Conservation (phyloP, 2,113 vertebrate genomes). For the Coregonus clupeaformis region DNA sequence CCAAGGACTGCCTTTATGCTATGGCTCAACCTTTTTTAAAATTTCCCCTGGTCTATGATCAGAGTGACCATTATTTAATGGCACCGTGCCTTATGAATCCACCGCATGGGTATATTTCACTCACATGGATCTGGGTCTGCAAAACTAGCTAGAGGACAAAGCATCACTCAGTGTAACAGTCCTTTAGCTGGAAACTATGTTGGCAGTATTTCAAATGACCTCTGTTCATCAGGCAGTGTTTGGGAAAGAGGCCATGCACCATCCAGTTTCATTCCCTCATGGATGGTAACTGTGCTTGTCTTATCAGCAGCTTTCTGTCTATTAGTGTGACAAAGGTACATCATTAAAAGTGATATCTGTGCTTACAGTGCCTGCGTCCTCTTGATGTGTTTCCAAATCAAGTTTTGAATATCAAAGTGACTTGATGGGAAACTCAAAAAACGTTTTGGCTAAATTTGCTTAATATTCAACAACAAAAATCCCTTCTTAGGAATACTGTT, state of each 20-base stretch:
- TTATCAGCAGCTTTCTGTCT: not conserved
- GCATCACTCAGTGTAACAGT: slow-evolving; percentile 1
- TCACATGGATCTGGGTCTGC: not conserved
- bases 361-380: not conserved
- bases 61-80: slow-evolving; percentile 14
- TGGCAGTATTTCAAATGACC: not conserved
- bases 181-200: not conserved
- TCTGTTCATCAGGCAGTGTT: not conserved
- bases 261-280: not conserved
- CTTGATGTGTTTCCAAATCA: slow-evolving; percentile 1
- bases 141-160: slow-evolving; percentile 6
- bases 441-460: not conserved
- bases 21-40: slow-evolving; percentile 11
- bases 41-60: slow-evolving; percentile 14
- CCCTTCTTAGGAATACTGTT: too few species aligned
- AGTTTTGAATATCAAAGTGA: not conserved
- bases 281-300: not conserved
- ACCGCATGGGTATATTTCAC: slow-evolving; percentile 8
- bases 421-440: not conserved
- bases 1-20: slow-evolving; percentile 26
- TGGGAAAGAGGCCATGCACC: not conserved
- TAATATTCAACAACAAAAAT: too few species aligned
- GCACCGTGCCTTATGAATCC: slow-evolving; percentile 12
- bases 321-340: not conserved
- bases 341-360: not conserved